Evolutionary conservation across 2,113 vertebrate genomes (phyloP).

Genomic region (Zapus hudsonius): DNA sequence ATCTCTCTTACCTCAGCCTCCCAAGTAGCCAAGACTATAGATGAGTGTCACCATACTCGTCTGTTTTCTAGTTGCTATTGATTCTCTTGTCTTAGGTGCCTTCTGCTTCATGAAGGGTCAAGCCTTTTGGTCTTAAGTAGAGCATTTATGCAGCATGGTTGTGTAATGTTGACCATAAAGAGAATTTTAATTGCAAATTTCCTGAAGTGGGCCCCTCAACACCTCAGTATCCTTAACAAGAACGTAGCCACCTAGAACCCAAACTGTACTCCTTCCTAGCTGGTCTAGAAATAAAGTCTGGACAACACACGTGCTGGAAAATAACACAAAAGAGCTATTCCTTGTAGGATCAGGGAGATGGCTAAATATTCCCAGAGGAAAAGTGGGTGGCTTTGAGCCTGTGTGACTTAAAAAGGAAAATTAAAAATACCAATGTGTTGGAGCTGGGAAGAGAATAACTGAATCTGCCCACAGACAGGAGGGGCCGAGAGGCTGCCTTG

Average conservation of each 20-base stretch:
- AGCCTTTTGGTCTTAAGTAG: neutral
- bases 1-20: neutral
- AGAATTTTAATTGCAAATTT: neutral
- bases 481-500: neutral
- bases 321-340: neutral
- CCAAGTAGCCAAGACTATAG: neutral
- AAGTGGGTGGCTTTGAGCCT: slow-evolving; percentile 19
- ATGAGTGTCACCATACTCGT: neutral
- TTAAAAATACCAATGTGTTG: slow-evolving; percentile 37
- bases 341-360: neutral
- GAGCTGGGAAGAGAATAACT: neutral
- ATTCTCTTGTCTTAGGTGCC: too few relatives aligned
- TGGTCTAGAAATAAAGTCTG: neutral
- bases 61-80: too few relatives aligned
- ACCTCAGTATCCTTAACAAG: neutral
- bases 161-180: neutral
- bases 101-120: too few relatives aligned
- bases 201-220: neutral
- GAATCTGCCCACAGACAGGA: neutral
- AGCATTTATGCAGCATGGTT: too few relatives aligned
- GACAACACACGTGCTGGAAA: rapidly evolving
- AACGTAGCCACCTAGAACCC: too few relatives aligned
- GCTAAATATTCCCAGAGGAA: neutral
- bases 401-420: slow-evolving; percentile 47
- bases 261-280: neutral